A percentile compares a stretch with the other conserved stretches of the same genome.
Conservation (phyloP, 2,888 invertebrate genomes). For the Morpho helenor region DNA sequence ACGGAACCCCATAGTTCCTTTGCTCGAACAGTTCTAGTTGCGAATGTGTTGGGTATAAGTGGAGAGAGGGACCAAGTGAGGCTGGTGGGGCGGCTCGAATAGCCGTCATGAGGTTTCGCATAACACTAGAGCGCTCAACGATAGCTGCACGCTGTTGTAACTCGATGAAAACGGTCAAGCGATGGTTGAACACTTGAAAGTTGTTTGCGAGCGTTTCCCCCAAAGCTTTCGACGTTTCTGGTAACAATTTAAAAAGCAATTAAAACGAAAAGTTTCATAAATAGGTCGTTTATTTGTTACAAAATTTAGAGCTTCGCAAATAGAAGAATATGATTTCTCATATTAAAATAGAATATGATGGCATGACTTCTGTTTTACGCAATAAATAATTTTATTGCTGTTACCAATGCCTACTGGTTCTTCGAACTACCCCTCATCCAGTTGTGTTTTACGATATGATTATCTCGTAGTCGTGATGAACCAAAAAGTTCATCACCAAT, state of each 20-base stretch:
- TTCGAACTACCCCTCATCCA: too few species aligned
- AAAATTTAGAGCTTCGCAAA: too few species aligned
- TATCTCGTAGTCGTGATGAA: too few species aligned
- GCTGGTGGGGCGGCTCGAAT: conserved; percentile 20
- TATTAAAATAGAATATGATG: too few species aligned
- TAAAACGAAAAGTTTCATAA: neutral
- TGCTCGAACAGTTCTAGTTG: conserved; percentile 16
- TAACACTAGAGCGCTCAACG: conserved; percentile 21
- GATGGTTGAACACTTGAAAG: conserved; percentile 3
- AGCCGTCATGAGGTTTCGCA: conserved; percentile 24
- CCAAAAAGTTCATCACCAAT: too few species aligned
- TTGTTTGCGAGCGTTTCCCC: neutral
- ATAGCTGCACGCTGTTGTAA: conserved; percentile 19
- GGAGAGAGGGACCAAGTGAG: conserved; percentile 19
- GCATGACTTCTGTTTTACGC: too few species aligned
- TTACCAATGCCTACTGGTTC: too few species aligned
- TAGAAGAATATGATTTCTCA: too few species aligned
- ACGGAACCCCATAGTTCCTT: conserved; percentile 21
- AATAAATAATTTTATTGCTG: too few species aligned
- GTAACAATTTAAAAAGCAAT: neutral
- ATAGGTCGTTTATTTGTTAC: too few species aligned
- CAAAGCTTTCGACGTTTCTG: neutral
- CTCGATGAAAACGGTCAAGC: conserved; percentile 16
- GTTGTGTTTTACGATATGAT: too few species aligned
- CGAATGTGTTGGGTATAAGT: conserved; percentile 21